These are phyloP conservation scores for Drosophila biarmipes DNA, from an alignment of 1,140 invertebrate genomes.

Conservation along the genomic window DNA sequence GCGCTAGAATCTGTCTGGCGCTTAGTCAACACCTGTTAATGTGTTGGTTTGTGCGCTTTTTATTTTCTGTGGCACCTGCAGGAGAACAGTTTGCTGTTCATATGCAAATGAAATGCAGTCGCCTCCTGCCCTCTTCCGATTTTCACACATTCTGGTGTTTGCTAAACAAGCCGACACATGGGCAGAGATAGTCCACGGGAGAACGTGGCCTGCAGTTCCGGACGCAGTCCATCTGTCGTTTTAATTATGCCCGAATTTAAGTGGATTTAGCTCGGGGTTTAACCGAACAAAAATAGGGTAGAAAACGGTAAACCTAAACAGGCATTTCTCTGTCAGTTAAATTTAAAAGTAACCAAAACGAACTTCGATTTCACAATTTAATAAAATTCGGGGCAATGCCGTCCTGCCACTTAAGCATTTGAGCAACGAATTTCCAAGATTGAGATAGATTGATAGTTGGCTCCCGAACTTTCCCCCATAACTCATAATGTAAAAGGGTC, in stretches of 20 bases:
- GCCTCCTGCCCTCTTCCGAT: slow-evolving; percentile 13
- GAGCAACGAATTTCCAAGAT: slow-evolving; percentile 5
- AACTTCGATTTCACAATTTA: background rate
- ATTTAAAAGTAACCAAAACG: no score
- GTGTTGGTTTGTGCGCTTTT: slow-evolving; percentile 50
- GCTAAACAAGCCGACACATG: slow-evolving; percentile 62
- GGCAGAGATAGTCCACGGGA: slow-evolving; percentile 59
- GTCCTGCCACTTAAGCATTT: background rate
- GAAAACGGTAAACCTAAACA: background rate
- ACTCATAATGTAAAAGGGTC: slow-evolving; percentile 64
- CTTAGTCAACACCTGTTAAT: slow-evolving; percentile 83
- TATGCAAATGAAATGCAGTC: slow-evolving; percentile 76
- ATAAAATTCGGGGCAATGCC: background rate
- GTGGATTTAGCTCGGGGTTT: background rate
- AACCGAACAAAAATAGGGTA: background rate
- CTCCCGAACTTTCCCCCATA: slow-evolving; percentile 27
- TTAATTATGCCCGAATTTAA: slow-evolving; percentile 29
- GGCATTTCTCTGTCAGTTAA: no score
- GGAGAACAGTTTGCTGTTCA: slow-evolving; percentile 37
- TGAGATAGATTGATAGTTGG: slow-evolving; percentile 30
- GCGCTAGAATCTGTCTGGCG: slow-evolving; percentile 32
- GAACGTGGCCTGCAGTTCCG: slow-evolving; percentile 30
- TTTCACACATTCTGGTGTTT: slow-evolving; percentile 52
- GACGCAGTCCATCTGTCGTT: slow-evolving; percentile 18
- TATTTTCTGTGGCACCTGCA: slow-evolving; percentile 40